Percentiles rank a stretch among this genome's conserved stretches.
phyloP scores from a whole-genome alignment of 2,797 vertebrate species.

The Lates japonicus region DNA sequence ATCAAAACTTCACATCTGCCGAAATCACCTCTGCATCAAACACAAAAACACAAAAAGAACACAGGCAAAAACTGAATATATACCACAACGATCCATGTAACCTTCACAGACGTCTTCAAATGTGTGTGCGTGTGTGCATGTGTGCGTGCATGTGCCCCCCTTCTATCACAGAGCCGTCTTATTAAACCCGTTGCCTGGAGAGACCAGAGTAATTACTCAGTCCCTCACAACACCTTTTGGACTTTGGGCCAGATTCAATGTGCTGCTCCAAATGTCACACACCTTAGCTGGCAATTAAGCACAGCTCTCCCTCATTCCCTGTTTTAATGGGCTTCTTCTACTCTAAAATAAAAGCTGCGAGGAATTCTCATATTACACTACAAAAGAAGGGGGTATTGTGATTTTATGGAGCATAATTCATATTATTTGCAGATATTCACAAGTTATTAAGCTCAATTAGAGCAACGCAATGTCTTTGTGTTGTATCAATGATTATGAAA shows the following conservation, averaged over 20 bases:
- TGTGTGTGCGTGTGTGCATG: not conserved
- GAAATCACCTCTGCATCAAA: no score
- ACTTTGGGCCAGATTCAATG: constrained; percentile 80
- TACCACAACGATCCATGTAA: not conserved
- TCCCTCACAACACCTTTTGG: constrained; percentile 83
- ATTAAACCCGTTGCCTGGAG: constrained; percentile 82
- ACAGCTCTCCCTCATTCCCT: constrained; percentile 54
- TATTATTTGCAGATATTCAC: constrained; percentile 39
- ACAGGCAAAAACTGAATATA: constrained; percentile 10
- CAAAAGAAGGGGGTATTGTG: constrained; percentile 31
- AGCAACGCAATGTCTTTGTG: constrained; percentile 31
- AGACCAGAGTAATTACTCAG: constrained; percentile 82
- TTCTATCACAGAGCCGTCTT: constrained; percentile 67
- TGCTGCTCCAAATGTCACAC: constrained; percentile 83
- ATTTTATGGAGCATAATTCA: no score
- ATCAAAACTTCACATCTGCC: no score
- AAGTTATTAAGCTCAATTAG: constrained; percentile 49
- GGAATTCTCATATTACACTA: constrained; percentile 49
- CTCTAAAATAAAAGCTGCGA: constrained; percentile 61
- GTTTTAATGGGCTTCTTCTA: constrained; percentile 67
- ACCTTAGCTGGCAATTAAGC: constrained; percentile 83
- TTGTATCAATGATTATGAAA: constrained; percentile 24
- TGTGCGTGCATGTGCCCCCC: no score
- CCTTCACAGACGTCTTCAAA: not conserved
- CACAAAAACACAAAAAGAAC: constrained; percentile 9